Base-by-base conservation (phyloP, 2,113 vertebrate species). In the Grammomys dolichurus region DNA sequence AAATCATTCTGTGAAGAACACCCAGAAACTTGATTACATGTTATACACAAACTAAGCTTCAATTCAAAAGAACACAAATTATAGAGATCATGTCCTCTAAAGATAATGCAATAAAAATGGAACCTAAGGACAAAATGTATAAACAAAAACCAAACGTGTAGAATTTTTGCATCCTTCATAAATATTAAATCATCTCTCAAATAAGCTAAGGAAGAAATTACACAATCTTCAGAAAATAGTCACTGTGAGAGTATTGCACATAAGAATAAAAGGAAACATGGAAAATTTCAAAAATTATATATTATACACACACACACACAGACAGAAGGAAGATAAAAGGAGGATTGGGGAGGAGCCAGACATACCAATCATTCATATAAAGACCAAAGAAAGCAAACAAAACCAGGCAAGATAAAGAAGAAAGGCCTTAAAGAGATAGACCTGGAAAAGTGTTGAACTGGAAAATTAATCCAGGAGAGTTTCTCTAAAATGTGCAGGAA, bases 91-190 rank as follows among this genome's bases (percentile, higher is more conserved):
- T 13, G 63, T 60, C 84, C 43, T 87, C 36, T 86, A 56, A 75
- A 85, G 28, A 89, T 51, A 93, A 93, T 28, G n/a, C 8, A 72
- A 93, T 76, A 46, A 69, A 67, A 93, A 56, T 58, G 43, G 87
- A 97, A 91, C 73, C 69, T 22, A 22, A 73, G 40, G 54, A 93
- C 40, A 97, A 93, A 95, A 90, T 43, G 88, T 46, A 70, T 40
- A 84, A 94, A 40, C 5, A 17, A 31, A 80, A 92, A 48, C 43
- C 22, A 87, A 58, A 24, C 58, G 85, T 78, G 76, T 17, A 20
- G n/a, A 20, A 78, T n/a, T 63, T 63, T 40, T 51, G 43, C 86
- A 70, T 69, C 87, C 69, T 48, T 46, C 5, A 90, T 28, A 89
- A 90, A 91, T 65, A 80, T 10, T 54, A 87, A 90, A 87, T 87